phyloP scores from a whole-genome alignment of 2,888 invertebrate genomes.

The Hemicrepidius hirtus region DNA sequence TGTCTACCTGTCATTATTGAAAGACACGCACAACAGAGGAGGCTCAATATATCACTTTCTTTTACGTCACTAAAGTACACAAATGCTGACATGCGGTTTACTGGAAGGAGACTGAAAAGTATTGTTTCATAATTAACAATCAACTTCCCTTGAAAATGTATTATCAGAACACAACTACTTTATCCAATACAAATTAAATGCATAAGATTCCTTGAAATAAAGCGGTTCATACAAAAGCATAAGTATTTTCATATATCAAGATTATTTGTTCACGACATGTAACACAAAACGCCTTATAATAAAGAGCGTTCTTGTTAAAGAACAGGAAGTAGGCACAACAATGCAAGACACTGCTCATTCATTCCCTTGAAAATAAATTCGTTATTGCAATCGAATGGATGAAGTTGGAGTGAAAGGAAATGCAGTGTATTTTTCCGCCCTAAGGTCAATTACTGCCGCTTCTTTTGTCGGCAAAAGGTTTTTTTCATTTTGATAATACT shows the following conservation, averaged over 20 bases:
- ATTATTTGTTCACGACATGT: not conserved
- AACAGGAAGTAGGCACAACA: constrained; percentile 9
- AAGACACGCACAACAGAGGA: constrained; percentile 14
- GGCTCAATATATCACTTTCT: constrained; percentile 24
- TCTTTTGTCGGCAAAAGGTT: constrained; percentile 20
- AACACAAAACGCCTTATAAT: not conserved
- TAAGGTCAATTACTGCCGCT: constrained; percentile 25
- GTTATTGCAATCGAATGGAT: constrained; percentile 23
- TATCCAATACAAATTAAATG: no score
- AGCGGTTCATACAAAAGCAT: no score
- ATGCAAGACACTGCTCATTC: not conserved
- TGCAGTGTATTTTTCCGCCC: constrained; percentile 8
- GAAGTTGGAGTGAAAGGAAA: constrained; percentile 11
- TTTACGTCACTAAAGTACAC: constrained; percentile 1
- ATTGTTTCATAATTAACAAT: no score
- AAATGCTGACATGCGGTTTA: not conserved
- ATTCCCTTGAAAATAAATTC: constrained; percentile 15
- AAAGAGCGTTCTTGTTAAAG: not conserved
- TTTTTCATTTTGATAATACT: constrained; percentile 1
- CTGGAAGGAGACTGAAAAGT: no score
- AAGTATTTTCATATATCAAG: not conserved
- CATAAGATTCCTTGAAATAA: no score
- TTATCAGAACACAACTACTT: no score
- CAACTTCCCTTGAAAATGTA: no score
- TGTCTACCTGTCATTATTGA: constrained; percentile 27